These are phyloP conservation scores for Fistularia commersonii DNA, from an alignment of 2,797 vertebrate species.

Conservation along the genomic window DNA sequence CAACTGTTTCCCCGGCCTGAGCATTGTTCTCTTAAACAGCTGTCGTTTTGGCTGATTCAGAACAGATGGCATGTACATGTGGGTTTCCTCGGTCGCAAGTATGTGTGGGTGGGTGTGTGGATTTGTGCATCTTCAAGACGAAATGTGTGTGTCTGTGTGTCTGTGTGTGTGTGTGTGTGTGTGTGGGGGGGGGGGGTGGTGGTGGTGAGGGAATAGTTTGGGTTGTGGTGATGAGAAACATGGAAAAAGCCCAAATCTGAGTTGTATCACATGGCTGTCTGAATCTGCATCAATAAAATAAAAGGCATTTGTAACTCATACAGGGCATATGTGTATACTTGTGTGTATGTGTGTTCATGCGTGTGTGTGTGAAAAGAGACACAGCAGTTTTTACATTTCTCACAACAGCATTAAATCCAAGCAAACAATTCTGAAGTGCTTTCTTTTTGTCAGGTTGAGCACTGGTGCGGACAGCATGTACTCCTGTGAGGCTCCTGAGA, in stretches of 20 bases:
- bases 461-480: slow-evolving; percentile 42
- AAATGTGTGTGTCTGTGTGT: no score
- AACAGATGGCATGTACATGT: slow-evolving; percentile 78
- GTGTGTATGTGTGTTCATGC: neutral
- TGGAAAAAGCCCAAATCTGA: slow-evolving; percentile 13
- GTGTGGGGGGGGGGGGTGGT: neutral
- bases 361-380: slow-evolving; percentile 5
- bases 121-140: slow-evolving; percentile 43
- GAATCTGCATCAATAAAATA: slow-evolving; percentile 10
- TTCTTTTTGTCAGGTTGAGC: slow-evolving; percentile 34
- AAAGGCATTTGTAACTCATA: neutral
- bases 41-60: slow-evolving; percentile 80
- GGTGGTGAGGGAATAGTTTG: no score
- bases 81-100: slow-evolving; percentile 58
- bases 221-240: neutral
- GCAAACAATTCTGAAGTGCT: slow-evolving; percentile 26
- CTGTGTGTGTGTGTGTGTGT: neutral
- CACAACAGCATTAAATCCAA: slow-evolving; percentile 6
- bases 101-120: slow-evolving; percentile 51
- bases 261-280: slow-evolving; percentile 12
- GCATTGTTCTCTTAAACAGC: slow-evolving; percentile 82
- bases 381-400: slow-evolving; percentile 9
- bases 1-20: slow-evolving; percentile 64
- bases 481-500: slow-evolving; percentile 40
- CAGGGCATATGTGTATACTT: no score